Conservation (phyloP, 2,113 vertebrate species). For the Callithrix jacchus region DNA sequence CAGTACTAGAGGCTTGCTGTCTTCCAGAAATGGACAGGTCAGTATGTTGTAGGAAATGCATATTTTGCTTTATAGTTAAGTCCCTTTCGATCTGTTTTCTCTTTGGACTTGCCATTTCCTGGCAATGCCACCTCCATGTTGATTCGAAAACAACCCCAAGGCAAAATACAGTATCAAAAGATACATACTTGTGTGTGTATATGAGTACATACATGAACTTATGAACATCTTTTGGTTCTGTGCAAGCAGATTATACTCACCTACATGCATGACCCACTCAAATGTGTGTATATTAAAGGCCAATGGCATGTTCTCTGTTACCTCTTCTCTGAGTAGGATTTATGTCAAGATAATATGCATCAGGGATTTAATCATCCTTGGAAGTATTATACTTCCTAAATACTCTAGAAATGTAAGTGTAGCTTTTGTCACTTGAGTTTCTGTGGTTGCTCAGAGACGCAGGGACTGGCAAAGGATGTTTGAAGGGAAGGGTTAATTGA, state of each 20-base stretch:
- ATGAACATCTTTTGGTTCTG: not conserved
- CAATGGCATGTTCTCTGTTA: not conserved
- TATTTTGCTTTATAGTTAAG: conserved; percentile 74
- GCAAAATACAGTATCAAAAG: not conserved
- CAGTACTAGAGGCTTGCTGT: conserved; percentile 79
- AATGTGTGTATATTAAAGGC: not conserved
- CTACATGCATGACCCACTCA: not conserved
- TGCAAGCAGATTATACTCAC: not conserved
- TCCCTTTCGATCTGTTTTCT: conserved; percentile 59
- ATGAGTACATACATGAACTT: conserved; percentile 20
- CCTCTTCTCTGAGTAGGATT: conserved; percentile 2
- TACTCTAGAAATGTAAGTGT: not conserved
- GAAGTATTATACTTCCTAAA: not conserved
- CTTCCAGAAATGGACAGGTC: conserved; percentile 60
- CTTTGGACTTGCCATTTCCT: conserved; percentile 42
- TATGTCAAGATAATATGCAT: not conserved
- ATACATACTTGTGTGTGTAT: conserved; percentile 13
- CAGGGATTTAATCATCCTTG: not conserved
- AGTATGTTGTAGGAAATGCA: conserved; percentile 65
- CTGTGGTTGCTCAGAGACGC: not conserved
- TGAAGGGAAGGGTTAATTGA: not conserved
- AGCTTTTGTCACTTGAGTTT: not conserved
- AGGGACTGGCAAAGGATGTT: not conserved
- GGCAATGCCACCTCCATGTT: not conserved
- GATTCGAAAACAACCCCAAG: not conserved